Percentiles rank a stretch among this genome's conserved stretches.
Evolutionary conservation across 2,797 vertebrate species (phyloP).

Genomic region (Chaenodraco wilsoni): DNA sequence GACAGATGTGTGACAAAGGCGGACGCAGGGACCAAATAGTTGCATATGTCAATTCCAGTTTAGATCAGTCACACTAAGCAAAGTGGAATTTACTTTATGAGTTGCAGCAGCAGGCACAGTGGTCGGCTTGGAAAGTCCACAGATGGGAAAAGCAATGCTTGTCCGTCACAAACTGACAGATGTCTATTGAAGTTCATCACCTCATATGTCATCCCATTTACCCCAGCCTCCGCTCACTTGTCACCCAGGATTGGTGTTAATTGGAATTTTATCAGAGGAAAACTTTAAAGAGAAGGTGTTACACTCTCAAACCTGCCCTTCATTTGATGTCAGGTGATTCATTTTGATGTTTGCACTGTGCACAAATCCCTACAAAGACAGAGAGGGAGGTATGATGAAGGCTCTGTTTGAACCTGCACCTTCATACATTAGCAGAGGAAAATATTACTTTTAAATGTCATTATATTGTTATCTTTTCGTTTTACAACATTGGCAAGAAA

Average conservation of each 20-base stretch:
- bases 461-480: not conserved
- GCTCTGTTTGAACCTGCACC: constrained; percentile 36
- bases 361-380: constrained; percentile 34
- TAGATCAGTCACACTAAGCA: constrained; percentile 8
- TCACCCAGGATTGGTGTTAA: constrained; percentile 64
- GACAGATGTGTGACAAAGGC: constrained; percentile 32
- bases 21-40: constrained; percentile 4
- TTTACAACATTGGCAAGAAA: not conserved
- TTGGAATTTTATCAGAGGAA: constrained; percentile 73
- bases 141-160: not conserved
- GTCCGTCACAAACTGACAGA: constrained; percentile 24
- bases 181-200: constrained; percentile 9
- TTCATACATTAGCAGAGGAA: constrained; percentile 22
- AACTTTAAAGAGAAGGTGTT: constrained; percentile 68
- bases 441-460: constrained; percentile 38
- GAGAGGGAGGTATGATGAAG: constrained; percentile 29
- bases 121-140: constrained; percentile 5
- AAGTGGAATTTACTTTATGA: constrained; percentile 1
- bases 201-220: constrained; percentile 13
- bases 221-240: constrained; percentile 22
- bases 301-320: constrained; percentile 58
- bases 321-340: constrained; percentile 62
- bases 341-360: constrained; percentile 47
- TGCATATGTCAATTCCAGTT: constrained; percentile 22
- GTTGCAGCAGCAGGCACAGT: not conserved